Evolutionary conservation across 2,888 invertebrate species (phyloP), one percentile per base, ranked within the genome.

Genomic region (Gymnosoma rotundatum): DNA sequence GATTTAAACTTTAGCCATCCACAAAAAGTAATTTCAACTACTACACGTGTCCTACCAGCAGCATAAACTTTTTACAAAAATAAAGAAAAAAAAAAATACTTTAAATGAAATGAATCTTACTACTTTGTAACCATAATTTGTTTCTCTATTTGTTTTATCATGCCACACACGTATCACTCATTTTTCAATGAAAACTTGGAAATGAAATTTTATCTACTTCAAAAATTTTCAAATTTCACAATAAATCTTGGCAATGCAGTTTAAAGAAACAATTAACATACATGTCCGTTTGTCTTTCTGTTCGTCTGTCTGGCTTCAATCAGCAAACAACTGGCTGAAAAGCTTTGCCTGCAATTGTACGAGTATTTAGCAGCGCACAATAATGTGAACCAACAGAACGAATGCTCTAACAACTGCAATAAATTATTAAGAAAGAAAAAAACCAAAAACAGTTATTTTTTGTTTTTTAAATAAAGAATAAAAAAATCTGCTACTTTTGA

Each of bases 171-270:
- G 74, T 80, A 69, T 74, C 74, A 74, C 8, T 45, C 52, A 73
- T 58, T 67, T 73, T 48, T 60, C 45, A 54, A 48, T 36, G 48
- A 63, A 45, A 80, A 74, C 67, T 67, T 8, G 38, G 74, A 64
- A 61, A 81, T 25, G 48, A 81, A 81, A 66, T 48, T 78, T 45
- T 80, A 50, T 73, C 58, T 52, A 42, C 67, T 69, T 81, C 56
- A 50, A 78, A 73, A 74, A 74, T 48, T 78, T 84, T 81, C 32
- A 32, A 81, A 84, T 84, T 81, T 73, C 73, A 84, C 81, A 84
- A 84, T 84, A 84, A 84, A 84, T 84, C 84, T 84, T 84, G 64
- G 78, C 81, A 84, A 81, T 84, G 84, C 84, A 81, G 84, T 78
- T 81, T 74, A 81, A 81, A 73, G 73, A 80, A 84, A 84, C 80